phyloP scores from a whole-genome alignment of 2,797 vertebrate species.

The Forpus xanthops region DNA sequence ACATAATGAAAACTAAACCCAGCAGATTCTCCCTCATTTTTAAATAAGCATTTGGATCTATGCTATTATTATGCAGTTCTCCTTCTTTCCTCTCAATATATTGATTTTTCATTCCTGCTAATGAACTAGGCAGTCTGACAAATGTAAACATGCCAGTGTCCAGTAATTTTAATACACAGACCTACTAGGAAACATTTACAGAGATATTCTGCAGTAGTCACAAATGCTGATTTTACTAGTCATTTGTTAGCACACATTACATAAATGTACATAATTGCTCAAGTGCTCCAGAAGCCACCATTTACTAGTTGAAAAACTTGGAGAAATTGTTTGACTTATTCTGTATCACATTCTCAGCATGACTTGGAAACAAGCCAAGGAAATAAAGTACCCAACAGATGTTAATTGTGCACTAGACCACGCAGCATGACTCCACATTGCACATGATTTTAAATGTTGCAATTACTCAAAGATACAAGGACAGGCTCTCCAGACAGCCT shows the following conservation, averaged over 20 bases:
- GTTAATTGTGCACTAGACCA: constrained; percentile 30
- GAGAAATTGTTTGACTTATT: constrained; percentile 40
- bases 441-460: constrained; percentile 24
- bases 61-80: not conserved
- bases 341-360: not conserved
- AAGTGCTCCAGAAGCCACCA: not conserved
- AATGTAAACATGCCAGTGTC: not conserved
- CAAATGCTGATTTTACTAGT: not conserved
- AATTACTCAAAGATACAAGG: constrained; percentile 27
- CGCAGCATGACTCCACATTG: not conserved
- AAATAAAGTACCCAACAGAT: constrained; percentile 42
- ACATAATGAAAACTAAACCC: not conserved
- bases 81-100: not conserved
- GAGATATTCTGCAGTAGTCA: not conserved
- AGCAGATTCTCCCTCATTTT: not conserved
- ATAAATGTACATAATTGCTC: not conserved
- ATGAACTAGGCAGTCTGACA: constrained; percentile 12
- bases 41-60: not conserved
- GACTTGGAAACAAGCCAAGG: constrained; percentile 18
- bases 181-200: not conserved
- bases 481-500: not conserved
- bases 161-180: not conserved
- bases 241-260: not conserved
- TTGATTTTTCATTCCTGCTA: constrained; percentile 24
- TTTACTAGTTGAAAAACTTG: not conserved